Percentiles rank a stretch among this genome's conserved stretches.
phyloP scores from a whole-genome alignment of 2,113 vertebrate genomes.

The Stictonetta naevosa region DNA sequence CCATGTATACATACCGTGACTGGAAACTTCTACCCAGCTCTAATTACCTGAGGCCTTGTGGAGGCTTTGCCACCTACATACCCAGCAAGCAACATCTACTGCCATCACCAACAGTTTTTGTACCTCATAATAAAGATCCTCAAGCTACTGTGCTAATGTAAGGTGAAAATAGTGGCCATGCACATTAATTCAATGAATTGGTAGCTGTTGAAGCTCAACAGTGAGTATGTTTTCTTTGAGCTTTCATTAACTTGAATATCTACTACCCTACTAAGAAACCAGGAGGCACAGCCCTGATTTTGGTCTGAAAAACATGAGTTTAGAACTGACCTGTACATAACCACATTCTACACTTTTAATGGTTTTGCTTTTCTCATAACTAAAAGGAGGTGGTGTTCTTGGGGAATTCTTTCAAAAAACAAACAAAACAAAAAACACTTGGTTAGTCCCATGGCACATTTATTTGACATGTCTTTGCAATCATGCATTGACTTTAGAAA shows the following conservation, averaged over 20 bases:
- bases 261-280: background rate
- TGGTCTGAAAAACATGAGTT: background rate
- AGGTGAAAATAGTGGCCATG: background rate
- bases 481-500: background rate
- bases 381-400: background rate
- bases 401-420: background rate
- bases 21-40: background rate
- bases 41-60: background rate
- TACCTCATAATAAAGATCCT: background rate
- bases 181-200: background rate
- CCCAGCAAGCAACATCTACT: background rate
- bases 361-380: background rate
- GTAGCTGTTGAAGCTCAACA: background rate
- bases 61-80: background rate
- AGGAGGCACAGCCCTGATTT: background rate
- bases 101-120: background rate
- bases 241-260: background rate
- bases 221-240: background rate
- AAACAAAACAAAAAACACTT: background rate
- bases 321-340: background rate
- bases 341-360: background rate
- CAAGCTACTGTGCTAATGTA: background rate
- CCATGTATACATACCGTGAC: rapidly evolving
- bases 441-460: background rate
- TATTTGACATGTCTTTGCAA: background rate